A percentile compares a stretch with the other conserved stretches of the same genome.
phyloP scores from a whole-genome alignment of 2,113 vertebrate species.

The Lepus americanus region DNA sequence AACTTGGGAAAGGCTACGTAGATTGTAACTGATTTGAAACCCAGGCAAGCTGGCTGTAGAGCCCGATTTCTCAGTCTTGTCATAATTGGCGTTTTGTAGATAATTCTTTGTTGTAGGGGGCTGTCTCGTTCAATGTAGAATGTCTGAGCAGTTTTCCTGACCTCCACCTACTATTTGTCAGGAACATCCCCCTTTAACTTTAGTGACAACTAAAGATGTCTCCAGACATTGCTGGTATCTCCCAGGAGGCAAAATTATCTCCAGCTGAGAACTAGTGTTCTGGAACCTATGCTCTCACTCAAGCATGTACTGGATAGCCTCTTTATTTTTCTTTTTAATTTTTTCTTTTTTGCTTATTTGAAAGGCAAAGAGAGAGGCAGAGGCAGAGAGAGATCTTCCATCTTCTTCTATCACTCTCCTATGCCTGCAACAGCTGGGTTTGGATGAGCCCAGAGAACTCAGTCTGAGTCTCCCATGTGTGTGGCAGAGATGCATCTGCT shows the following conservation, averaged over 20 bases:
- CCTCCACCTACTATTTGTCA: neutral
- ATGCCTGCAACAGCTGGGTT: no score
- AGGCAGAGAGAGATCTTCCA: no score
- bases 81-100: neutral
- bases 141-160: neutral
- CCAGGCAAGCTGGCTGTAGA: neutral
- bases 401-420: no score
- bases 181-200: neutral
- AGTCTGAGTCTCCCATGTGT: no score
- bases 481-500: no score
- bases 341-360: no score
- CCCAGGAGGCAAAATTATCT: neutral
- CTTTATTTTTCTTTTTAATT: no score
- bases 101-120: neutral
- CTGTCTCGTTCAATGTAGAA: neutral
- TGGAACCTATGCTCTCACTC: neutral
- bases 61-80: neutral
- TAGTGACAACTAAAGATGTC: neutral
- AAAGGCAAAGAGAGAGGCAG: no score
- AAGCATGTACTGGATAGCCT: neutral
- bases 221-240: neutral
- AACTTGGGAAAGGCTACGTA: neutral
- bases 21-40: slow-evolving; percentile 13
- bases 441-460: no score
- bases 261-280: neutral